A percentile compares a stretch with the other conserved stretches of the same genome.
These are phyloP conservation scores for Rhizoglyphus robini DNA, from an alignment of 1,140 invertebrate species.

Conservation along the genomic window DNA sequence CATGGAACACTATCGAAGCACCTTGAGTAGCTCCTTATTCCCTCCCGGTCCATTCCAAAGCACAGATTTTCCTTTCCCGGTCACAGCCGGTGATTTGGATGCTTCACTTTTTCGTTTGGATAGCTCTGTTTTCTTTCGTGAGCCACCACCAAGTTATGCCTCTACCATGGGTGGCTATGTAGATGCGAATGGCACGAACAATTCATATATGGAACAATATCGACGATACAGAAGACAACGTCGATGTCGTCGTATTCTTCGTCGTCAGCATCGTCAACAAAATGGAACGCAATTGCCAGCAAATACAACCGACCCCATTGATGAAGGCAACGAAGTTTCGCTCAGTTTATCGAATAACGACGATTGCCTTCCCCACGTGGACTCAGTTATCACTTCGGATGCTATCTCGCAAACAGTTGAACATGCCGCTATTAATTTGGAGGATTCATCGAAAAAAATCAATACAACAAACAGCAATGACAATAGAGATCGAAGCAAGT, in stretches of 20 bases:
- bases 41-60: neutral
- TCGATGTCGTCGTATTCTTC: constrained; percentile 6
- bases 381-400: neutral
- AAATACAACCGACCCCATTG: no score
- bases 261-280: constrained; percentile 16
- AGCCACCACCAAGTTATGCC: constrained; percentile 27
- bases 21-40: neutral
- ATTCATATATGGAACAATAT: constrained; percentile 15
- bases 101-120: constrained; percentile 24
- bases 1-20: constrained; percentile 20
- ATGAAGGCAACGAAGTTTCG: neutral
- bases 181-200: neutral
- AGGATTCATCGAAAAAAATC: no score
- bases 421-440: no score
- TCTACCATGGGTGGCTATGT: constrained; percentile 20
- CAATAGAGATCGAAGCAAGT: no score
- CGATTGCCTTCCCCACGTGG: neutral
- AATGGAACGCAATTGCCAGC: neutral
- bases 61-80: neutral
- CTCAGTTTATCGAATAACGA: neutral
- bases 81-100: constrained; percentile 17
- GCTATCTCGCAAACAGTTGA: no score
- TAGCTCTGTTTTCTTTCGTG: constrained; percentile 25
- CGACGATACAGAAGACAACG: constrained; percentile 10
- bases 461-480: no score